Evolutionary conservation across 2,797 vertebrate genomes (phyloP), one percentile per base, ranked within the genome.

Genomic region (Bucorvus abyssinicus): DNA sequence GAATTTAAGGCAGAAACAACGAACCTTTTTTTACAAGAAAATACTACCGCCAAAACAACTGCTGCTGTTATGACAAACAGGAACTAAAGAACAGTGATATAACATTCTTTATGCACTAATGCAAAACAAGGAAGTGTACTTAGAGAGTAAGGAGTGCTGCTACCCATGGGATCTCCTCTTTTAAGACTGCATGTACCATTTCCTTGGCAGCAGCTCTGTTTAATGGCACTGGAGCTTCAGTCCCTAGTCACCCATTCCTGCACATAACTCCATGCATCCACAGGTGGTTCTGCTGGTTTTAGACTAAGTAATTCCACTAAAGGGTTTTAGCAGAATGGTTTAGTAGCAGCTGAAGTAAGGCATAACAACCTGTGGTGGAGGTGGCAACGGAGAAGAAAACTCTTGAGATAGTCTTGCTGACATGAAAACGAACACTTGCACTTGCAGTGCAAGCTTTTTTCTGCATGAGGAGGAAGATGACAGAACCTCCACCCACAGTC

Each of bases 241-340:
- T 4, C 23, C 6, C 30, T 36, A 4, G 18, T 57, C 19, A 8
- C 8, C 12, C 4, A 12, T 19, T 81, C n/a, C 27, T 26, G 19
- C 30, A 68, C 12, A 1, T 23, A 71, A 73, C 5, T 42, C 16
- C 42, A 38, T 2, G 27, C 14, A 30, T 1, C 13, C 26, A 10
- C 36, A 45, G 7, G 26, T 56, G 18, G 4, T 12, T 57, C 55
- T 65, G 14, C 17, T 59, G 6, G 6, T 67, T 87, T 85, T 63
- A 78, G 57, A 45, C 2, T 0, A 1, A 44, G 2, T 26, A 53
- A 36, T 36, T 60, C 14, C 42, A 26, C 24, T 5, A 36, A 17
- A 27, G 4, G 3, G 1, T 38, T 81, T 57, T 23, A 56, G 16
- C 0, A 0, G 1, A 83, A 63, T 12, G 65, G 47, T 6, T 38